Base-by-base conservation (phyloP, 2,113 vertebrate genomes). In the Aramus guarauna region DNA sequence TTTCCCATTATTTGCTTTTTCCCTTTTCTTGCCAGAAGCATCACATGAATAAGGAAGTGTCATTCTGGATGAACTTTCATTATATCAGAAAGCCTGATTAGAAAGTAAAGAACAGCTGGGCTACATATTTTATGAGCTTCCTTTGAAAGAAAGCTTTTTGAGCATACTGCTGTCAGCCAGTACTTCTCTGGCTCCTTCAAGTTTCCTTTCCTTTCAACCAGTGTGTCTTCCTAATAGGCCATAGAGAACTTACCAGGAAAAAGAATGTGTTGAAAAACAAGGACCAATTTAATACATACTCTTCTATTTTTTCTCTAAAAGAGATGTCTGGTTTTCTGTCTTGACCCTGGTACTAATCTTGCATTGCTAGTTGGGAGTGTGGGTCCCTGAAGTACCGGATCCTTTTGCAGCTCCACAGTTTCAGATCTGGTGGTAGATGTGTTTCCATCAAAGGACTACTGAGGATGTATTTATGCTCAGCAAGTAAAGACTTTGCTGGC, bases 31-130 rank as follows among this genome's bases (percentile, higher is more conserved):
- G 62, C 90, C 29, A 90, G 64, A 91, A 90, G 29, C 56, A 78
- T 63, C 66, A 59, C 23, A 67, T 62, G 86, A 96, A 96, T 67
- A 64, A 96, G 69, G 64, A 92, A 88, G 68, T 81, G 73, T 92
- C 78, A 92, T 88, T 88, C 60, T 94, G 72, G 81, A 87, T 96
- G 68, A 96, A 79, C 82, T 60, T 95, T 89, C 55, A 94, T 96
- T 96, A 76, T 95, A 88, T 53, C 67, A 92, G 48, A 93, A 80
- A 36, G 56, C 29, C 83, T 94, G 76, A 95, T 96, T 96, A 95
- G 67, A 75, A 95, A 93, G 90, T 85, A 89, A 91, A 85, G 67
- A 96, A 90, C 36, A 92, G 62, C 93, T 80, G 69, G 76, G 75
- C 68, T 94, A 67, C 73, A 66, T 85, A 81, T 95, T 97, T 96